A percentile compares a stretch with the other conserved stretches of the same genome.
Evolutionary conservation across 2,888 invertebrate species (phyloP).

Genomic region (Meta bourneti): DNA sequence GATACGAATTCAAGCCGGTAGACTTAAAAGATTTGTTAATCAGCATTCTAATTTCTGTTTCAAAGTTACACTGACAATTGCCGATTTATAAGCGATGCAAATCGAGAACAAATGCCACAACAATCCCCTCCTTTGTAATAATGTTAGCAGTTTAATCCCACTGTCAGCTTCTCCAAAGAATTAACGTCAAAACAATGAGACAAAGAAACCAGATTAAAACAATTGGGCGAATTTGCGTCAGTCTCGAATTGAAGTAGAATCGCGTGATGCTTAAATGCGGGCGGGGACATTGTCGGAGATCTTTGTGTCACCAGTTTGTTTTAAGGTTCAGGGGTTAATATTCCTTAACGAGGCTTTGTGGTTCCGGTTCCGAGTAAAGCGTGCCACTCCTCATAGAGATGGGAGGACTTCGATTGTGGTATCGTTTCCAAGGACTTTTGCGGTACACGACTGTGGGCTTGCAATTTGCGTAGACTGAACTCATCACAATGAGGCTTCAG

Average conservation of each 20-base stretch:
- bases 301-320: neutral
- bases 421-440: neutral
- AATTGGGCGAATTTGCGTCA: neutral
- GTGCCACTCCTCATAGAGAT: neutral
- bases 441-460: neutral
- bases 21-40: neutral
- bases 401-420: neutral
- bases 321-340: neutral
- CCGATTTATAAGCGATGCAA: too few species aligned
- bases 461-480: neutral
- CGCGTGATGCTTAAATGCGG: neutral
- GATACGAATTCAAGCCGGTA: too few species aligned
- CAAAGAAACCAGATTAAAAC: neutral
- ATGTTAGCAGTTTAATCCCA: neutral
- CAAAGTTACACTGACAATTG: too few species aligned
- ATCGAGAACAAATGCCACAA: neutral
- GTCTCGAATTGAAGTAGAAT: neutral
- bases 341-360: neutral
- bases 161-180: neutral
- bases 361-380: neutral
- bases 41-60: neutral
- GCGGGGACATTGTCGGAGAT: neutral
- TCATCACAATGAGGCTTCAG: too few species aligned
- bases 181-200: neutral
- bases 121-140: neutral